Evolutionary conservation across 2,113 vertebrate species (phyloP).

Genomic region (Psammodynastes pulverulentus): DNA sequence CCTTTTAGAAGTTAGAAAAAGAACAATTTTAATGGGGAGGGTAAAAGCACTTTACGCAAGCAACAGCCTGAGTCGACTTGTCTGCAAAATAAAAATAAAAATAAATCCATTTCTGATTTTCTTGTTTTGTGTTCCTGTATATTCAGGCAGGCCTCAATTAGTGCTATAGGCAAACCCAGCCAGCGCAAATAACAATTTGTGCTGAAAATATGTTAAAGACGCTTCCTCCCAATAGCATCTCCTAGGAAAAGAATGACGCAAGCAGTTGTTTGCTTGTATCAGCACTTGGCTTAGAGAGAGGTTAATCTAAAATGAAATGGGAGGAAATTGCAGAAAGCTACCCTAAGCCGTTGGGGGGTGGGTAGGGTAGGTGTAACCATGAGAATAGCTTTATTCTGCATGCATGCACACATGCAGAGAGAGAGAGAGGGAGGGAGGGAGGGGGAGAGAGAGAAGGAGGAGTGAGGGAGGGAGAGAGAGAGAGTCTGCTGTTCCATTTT

Average conservation of each 20-base stretch:
- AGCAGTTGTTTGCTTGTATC: background rate
- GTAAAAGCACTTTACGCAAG: background rate
- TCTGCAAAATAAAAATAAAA: background rate
- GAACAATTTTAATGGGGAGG: background rate
- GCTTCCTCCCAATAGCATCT: background rate
- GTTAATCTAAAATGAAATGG: background rate
- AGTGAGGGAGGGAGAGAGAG: no score
- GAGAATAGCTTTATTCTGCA: background rate
- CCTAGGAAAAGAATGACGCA: slow-evolving; percentile 17
- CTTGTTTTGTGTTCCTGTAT: background rate
- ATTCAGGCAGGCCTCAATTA: background rate
- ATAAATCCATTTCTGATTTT: background rate
- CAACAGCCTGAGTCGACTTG: background rate
- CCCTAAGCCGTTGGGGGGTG: background rate
- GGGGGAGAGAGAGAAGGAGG: no score
- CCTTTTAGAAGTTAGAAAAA: background rate
- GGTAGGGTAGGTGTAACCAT: background rate
- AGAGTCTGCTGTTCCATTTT: background rate
- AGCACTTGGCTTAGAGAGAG: background rate
- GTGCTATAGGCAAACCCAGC: background rate
- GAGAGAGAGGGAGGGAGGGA: no score
- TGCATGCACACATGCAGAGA: background rate
- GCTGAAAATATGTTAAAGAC: background rate
- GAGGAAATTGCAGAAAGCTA: background rate
- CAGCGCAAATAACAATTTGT: background rate